Conservation (phyloP, 2,113 vertebrate species). For the Ascaphus truei region DNA sequence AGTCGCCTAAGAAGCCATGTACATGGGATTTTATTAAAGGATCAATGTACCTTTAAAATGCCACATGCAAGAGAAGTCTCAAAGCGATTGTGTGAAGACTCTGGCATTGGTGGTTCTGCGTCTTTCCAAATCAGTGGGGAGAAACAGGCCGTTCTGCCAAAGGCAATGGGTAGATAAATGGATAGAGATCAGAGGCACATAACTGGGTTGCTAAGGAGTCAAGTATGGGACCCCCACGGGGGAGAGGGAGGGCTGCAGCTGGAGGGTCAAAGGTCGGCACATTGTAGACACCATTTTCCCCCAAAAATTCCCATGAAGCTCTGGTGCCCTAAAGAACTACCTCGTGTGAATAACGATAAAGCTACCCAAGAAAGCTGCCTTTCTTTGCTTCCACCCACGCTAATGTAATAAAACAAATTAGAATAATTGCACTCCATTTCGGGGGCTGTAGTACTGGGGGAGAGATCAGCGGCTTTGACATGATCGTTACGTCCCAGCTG, state of each 20-base stretch:
- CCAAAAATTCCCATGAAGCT: constrained; percentile 55
- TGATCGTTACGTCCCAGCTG: background rate
- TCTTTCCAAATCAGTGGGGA: constrained; percentile 40
- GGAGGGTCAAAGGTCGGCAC: constrained; percentile 58
- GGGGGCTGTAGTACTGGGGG: constrained; percentile 41
- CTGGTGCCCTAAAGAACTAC: constrained; percentile 37
- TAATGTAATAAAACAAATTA: constrained; percentile 61
- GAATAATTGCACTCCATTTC: constrained; percentile 49
- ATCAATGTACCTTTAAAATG: background rate
- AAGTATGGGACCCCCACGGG: constrained; percentile 49
- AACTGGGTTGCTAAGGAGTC: constrained; percentile 46
- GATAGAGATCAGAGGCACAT: constrained; percentile 45
- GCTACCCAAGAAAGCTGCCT: constrained; percentile 50
- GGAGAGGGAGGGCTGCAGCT: constrained; percentile 52
- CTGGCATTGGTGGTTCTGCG: constrained; percentile 30
- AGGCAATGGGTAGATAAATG: constrained; percentile 39
- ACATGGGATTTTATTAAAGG: background rate
- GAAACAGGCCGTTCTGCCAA: constrained; percentile 38
- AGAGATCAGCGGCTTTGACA: constrained; percentile 13
- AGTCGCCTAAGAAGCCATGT: too few species aligned
- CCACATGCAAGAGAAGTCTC: background rate
- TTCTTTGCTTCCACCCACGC: constrained; percentile 54
- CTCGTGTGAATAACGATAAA: constrained; percentile 44
- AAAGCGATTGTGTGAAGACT: constrained; percentile 25
- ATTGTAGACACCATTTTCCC: constrained; percentile 48